phyloP scores from a whole-genome alignment of 2,888 invertebrate species.

The Plagodis dolabraria region DNA sequence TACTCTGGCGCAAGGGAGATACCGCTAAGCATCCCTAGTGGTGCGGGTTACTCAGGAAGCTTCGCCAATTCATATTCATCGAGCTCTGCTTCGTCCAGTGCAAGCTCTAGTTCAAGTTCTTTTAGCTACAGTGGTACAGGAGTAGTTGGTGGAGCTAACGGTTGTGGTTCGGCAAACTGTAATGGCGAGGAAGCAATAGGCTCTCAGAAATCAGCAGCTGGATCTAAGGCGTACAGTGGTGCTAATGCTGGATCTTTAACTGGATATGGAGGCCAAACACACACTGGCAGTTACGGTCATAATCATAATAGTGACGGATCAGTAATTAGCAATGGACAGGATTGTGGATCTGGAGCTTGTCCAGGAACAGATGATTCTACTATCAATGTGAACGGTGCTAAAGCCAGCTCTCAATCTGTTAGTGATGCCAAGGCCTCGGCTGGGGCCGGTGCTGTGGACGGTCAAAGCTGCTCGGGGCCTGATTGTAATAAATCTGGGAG shows the following conservation, averaged over 20 bases:
- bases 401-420: slow-evolving; percentile 13
- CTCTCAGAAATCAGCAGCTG: slow-evolving; percentile 19
- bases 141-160: slow-evolving; percentile 33
- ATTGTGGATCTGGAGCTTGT: slow-evolving; percentile 32
- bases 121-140: slow-evolving; percentile 65
- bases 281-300: slow-evolving; percentile 28
- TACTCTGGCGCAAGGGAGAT: slow-evolving; percentile 51
- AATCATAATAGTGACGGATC: slow-evolving; percentile 14
- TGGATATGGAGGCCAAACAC: slow-evolving; percentile 28
- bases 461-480: slow-evolving; percentile 49
- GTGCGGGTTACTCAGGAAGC: slow-evolving; percentile 72
- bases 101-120: slow-evolving; percentile 72
- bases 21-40: slow-evolving; percentile 56
- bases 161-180: slow-evolving; percentile 45
- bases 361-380: slow-evolving; percentile 19
- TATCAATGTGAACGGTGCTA: slow-evolving; percentile 11
- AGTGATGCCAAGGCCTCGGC: slow-evolving; percentile 26
- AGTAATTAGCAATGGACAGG: slow-evolving; percentile 9
- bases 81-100: slow-evolving; percentile 72
- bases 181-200: slow-evolving; percentile 36
- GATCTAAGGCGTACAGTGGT: slow-evolving; percentile 36
- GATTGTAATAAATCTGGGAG: slow-evolving; percentile 43
- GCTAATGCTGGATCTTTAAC: slow-evolving; percentile 37
- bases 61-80: slow-evolving; percentile 73
- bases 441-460: slow-evolving; percentile 39